Base-by-base conservation (phyloP, 2,797 vertebrate species). In the Mallotus villosus region DNA sequence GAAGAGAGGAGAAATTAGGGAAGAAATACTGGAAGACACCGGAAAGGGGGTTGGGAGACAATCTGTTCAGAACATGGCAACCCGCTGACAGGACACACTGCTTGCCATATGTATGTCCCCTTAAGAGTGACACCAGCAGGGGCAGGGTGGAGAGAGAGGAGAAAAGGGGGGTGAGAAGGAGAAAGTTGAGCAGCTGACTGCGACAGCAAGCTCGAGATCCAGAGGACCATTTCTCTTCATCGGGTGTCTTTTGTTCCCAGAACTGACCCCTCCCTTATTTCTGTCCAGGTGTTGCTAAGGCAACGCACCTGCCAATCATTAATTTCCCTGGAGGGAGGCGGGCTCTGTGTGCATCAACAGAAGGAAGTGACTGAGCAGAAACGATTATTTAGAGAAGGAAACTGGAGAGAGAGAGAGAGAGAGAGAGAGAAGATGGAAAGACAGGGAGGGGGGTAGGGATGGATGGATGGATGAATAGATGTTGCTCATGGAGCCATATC, bases 381-480 rank as follows among this genome's bases (percentile, higher is more conserved):
- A 34, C 7, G 32, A 34, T 34, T 34, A 8, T 34, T 8, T 6
- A 1, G 32, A 34, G 32, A 34, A 34, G 32, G 32, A 34, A 8
- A 34, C 32, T 34, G 32, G 32, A 34, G 32, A 34, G 1, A 34
- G 32, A 17, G 19, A 5, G 17, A 9, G n/a, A n/a, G 27, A 63
- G 29, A n/a, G 6, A n/a, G 27, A 63, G 62, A 85, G 87, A 90
- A 80, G 63, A 81, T 72, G 73, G 68, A 60, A 55, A 55, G 19
- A 55, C 4, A 21, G 14, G 16, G 16, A 55, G 53, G 53, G 53
- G 53, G 32, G 8, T 6, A 34, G 32, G 32, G 32, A 34, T 34
- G 32, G 32, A 34, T 34, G 32, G 32, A 34, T 34, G 32, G 32
- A 34, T 34, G 32, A 7, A 34, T 34, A 34, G 32, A 34, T 34